phyloP scores from a whole-genome alignment of 1,140 invertebrate genomes.

The Zophobas morio region DNA sequence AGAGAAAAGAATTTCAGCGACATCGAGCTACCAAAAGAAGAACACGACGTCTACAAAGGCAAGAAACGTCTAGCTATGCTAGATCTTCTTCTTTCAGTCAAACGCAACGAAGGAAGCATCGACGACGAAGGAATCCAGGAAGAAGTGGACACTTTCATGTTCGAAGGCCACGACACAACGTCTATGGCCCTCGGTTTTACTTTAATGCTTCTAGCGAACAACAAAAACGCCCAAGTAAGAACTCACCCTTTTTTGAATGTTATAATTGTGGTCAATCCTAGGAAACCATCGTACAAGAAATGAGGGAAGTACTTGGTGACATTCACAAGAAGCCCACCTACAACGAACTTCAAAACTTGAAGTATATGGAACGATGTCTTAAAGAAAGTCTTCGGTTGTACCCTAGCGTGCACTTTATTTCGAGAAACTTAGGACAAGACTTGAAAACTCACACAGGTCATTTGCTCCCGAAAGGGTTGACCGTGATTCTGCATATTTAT shows the following conservation, averaged over 20 bases:
- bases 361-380: not conserved
- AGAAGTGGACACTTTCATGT: constrained; percentile 89
- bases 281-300: constrained; percentile 66
- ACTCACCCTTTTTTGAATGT: too few species aligned
- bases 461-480: constrained; percentile 8
- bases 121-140: constrained; percentile 81
- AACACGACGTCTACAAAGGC: constrained; percentile 19
- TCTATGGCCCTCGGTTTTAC: constrained; percentile 65
- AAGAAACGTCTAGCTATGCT: constrained; percentile 82
- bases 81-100: constrained; percentile 80
- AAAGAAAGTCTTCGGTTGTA: too few species aligned
- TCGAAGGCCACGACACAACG: constrained; percentile 73
- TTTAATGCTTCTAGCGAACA: constrained; percentile 65
- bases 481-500: constrained; percentile 45
- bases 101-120: constrained; percentile 69
- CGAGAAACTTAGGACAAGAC: too few species aligned
- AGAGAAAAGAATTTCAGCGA: constrained; percentile 48
- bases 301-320: constrained; percentile 75
- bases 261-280: constrained; percentile 50
- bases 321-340: constrained; percentile 69
- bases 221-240: constrained; percentile 47
- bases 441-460: not conserved
- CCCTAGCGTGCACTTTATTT: too few species aligned
- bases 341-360: constrained; percentile 68
- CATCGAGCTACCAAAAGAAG: not conserved